Evolutionary conservation across 2,113 vertebrate genomes (phyloP), one percentile per base, ranked within the genome.

Genomic region (Tichodroma muraria): DNA sequence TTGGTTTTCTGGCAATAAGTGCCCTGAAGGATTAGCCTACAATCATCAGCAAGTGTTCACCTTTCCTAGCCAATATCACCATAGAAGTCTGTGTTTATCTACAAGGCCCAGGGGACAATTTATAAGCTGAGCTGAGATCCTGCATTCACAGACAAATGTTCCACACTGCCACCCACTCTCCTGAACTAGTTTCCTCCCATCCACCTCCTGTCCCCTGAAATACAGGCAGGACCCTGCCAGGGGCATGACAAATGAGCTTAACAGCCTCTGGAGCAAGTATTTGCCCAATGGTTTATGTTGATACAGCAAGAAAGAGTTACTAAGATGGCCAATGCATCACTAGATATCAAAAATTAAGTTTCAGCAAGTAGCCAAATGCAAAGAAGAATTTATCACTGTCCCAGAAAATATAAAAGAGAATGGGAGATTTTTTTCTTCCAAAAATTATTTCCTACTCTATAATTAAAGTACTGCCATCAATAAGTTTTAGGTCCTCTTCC

Each of bases 1-100:
- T 61, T 80, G 60, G 63, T 81, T 92, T 92, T 90, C 61, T 75
- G 66, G 78, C 81, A 91, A 53, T 70, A 92, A 93, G 85, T 73
- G 86, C 81, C 63, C 81, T 81, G 70, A 89, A 88, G 53, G 75
- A 94, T 81, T 89, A 93, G 76, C 49, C 65, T 79, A 94, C 69
- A 87, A 88, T 87, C 3, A 0, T 59, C 22, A 6, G 79, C 68
- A 40, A 61, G 60, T 38, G 73, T 79, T 92, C 85, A 88, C 85
- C 72, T 94, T 95, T 91, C 77, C 79, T 57, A 89, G 49, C 11
- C 35, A 8, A 59, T 81, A 56, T 70, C 91, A 85, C 84, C 44
- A 45, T n/a, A 76, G 80, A 88, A 94, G 69, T 72, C 13, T 61
- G 31, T 88, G 84, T 88, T 97, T 96, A 92, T 47, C 71, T 83